Base-by-base conservation (phyloP, 2,888 invertebrate genomes). In the Hypolimnas misippus region DNA sequence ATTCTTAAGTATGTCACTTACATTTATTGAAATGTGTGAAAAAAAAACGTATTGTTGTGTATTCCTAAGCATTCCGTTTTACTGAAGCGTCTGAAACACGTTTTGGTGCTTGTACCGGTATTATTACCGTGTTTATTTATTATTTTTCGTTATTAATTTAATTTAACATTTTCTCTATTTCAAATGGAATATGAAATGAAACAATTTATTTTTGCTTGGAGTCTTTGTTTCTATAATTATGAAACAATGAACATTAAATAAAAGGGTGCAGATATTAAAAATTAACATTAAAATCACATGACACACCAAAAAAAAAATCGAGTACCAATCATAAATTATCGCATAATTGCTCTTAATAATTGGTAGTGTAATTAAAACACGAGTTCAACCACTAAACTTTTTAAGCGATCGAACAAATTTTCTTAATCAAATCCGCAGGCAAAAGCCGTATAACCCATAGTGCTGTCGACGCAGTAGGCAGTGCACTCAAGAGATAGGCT, bases 401-500 rank as follows among this genome's bases (percentile, higher is more conserved):
- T 35, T 54, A 21, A 42, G 14, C 35, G 29, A 44, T 44, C 12
- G 8, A n/a, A 21, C 31, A 46, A 19, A 29, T 29, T 58, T 40
- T 53, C n/a, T 50, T 33, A 33, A 46, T 55, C 1, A 31, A 52
- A 56, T 35, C 17, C 21, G 49, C 33, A 29, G 33, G 49, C 33
- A 40, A 54, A 60, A 50, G 50, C 64, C 52, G 49, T 50, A 21
- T 25, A 56, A 56, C 51, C 62, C 31, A 57, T 60, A 63, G 58
- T 56, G 56, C 56, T 55, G 42, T 60, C 49, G 49, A 52, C 49
- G 61, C 59, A 62, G 57, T 59, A 58, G 64, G 65, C 61, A 38
- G 33, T 68, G 66, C 63, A 63, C 68, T 68, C 62, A 63, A 68
- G 63, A 68, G 62, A 68, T 66, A 57, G 65, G 44, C 57, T 60